A percentile compares a stretch with the other conserved stretches of the same genome.
Conservation (phyloP, 2,888 invertebrate species). For the Julus scanicus region DNA sequence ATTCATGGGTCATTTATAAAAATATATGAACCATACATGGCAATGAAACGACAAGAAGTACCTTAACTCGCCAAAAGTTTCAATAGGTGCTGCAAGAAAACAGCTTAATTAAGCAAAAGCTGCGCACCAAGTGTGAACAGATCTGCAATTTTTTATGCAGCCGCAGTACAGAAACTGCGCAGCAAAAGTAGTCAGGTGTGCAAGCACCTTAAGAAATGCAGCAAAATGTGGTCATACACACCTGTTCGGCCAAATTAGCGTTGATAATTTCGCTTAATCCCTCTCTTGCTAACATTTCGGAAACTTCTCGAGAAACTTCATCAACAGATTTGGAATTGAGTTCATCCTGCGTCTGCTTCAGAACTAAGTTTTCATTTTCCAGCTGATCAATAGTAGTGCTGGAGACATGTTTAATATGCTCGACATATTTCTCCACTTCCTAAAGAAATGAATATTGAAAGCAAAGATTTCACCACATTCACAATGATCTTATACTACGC, state of each 20-base stretch:
- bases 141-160: no score
- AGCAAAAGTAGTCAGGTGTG: no score
- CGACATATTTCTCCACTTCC: slow-evolving; percentile 67
- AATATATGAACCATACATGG: no score
- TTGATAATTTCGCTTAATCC: slow-evolving; percentile 66
- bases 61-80: no score
- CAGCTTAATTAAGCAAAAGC: no score
- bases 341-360: slow-evolving; percentile 59
- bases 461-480: neutral
- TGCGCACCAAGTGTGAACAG: no score
- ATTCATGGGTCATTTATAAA: no score
- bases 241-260: slow-evolving; percentile 66
- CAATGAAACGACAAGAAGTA: no score
- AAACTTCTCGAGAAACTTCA: slow-evolving; percentile 49
- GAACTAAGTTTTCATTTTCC: slow-evolving; percentile 60
- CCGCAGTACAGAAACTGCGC: no score
- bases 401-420: slow-evolving; percentile 65
- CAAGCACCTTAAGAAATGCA: no score
- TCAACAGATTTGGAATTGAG: slow-evolving; percentile 38
- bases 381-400: slow-evolving; percentile 63
- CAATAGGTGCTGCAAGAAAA: no score
- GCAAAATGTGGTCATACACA: no score
- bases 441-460: slow-evolving; percentile 57
- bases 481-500: neutral
- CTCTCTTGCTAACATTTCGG: slow-evolving; percentile 65